These are phyloP conservation scores for Rhynchonema sp. DNA, from an alignment of 2,888 invertebrate genomes.

Conservation along the genomic window DNA sequence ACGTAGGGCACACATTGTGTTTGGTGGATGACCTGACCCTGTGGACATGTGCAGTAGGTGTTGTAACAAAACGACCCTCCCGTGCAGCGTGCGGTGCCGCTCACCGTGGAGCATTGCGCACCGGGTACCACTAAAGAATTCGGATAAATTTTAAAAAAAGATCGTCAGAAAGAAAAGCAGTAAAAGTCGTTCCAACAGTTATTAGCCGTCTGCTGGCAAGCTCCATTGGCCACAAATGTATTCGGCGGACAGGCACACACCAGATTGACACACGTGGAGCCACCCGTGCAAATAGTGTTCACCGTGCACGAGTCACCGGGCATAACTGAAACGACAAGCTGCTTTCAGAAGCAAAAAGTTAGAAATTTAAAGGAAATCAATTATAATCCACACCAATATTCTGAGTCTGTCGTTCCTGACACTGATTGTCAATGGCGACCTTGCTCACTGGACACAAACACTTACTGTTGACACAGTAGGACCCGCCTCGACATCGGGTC, in stretches of 20 bases:
- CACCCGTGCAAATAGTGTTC: neutral
- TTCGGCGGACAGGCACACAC: constrained; percentile 1
- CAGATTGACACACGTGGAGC: neutral
- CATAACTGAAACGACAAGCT: neutral
- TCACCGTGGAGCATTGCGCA: neutral
- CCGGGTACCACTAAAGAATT: constrained; percentile 2
- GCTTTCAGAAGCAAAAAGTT: no score
- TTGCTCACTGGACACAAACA: constrained; percentile 11
- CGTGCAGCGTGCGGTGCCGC: neutral
- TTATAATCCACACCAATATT: neutral
- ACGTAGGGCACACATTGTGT: neutral
- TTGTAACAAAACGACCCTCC: constrained; percentile 3
- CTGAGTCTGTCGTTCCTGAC: neutral
- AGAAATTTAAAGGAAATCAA: no score
- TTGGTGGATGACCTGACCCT: neutral
- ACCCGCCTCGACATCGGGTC: constrained; percentile 11
- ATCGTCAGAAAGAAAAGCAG: neutral
- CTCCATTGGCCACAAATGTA: neutral
- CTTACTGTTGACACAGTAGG: constrained; percentile 13
- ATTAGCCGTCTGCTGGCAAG: neutral
- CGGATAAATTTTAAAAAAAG: neutral
- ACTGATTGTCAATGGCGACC: neutral
- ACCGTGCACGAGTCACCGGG: neutral
- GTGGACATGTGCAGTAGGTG: constrained; percentile 3
- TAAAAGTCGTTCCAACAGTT: neutral